These are phyloP conservation scores for Uropetala carovei DNA, from an alignment of 2,888 invertebrate species.

Conservation along the genomic window DNA sequence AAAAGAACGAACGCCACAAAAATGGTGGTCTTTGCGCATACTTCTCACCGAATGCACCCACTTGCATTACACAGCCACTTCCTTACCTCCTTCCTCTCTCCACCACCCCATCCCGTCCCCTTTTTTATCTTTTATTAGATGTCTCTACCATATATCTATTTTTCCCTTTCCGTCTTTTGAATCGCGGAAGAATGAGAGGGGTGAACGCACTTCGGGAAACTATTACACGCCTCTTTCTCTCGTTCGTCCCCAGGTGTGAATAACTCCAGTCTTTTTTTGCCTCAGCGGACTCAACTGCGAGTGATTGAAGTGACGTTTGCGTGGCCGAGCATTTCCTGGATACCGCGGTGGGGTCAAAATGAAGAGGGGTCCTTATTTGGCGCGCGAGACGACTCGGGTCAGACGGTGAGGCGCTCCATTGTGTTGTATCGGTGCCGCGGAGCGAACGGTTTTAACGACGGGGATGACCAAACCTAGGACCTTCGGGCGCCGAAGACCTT, in stretches of 20 bases:
- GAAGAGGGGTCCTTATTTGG: conserved; percentile 32
- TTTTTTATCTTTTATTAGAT: no score
- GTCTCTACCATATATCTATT: not conserved
- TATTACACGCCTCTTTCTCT: conserved; percentile 40
- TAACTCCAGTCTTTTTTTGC: conserved; percentile 41
- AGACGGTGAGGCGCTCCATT: not conserved
- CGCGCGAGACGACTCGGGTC: not conserved
- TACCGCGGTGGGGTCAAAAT: not conserved
- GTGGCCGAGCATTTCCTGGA: conserved; percentile 40
- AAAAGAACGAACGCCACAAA: not conserved
- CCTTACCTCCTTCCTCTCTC: no score
- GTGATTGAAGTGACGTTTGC: conserved; percentile 42
- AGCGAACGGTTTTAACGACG: not conserved
- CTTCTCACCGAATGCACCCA: no score
- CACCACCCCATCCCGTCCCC: no score
- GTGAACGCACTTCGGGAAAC: conserved; percentile 48
- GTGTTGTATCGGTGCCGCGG: conserved; percentile 10
- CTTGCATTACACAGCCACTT: no score
- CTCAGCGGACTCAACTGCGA: conserved; percentile 23
- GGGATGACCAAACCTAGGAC: not conserved
- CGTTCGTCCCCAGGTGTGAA: conserved; percentile 41
- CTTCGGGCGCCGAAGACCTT: not conserved
- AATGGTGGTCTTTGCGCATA: no score
- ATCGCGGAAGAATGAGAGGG: not conserved
- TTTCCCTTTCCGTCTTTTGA: not conserved